phyloP scores from a whole-genome alignment of 2,797 vertebrate genomes.

The Sebastes taczanowskii region DNA sequence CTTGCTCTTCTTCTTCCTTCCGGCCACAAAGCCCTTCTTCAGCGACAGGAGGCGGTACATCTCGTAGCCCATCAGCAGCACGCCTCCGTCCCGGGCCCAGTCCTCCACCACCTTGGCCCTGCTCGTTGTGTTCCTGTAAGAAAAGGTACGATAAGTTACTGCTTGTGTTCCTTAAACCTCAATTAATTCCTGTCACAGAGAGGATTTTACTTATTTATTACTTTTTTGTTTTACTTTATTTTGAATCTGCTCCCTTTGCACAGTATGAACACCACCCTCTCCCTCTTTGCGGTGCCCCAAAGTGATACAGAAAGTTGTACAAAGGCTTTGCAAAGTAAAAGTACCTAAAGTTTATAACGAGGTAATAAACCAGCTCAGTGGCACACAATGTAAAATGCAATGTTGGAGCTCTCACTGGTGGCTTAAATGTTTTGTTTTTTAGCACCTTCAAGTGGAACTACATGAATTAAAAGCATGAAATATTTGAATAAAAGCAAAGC shows the following conservation, averaged over 20 bases:
- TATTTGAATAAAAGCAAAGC: not conserved
- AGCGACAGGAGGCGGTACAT: slow-evolving; percentile 97
- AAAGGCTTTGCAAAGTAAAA: not conserved
- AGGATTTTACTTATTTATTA: not conserved
- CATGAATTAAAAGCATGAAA: not conserved
- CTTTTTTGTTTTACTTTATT: not conserved
- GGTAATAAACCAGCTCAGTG: not conserved
- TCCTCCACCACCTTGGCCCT: slow-evolving; percentile 94
- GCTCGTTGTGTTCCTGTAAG: slow-evolving; percentile 88
- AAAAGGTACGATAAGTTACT: not conserved
- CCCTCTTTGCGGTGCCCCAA: not conserved
- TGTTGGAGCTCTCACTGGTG: not conserved
- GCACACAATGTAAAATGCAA: not conserved
- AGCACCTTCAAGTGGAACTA: not conserved
- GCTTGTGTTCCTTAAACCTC: not conserved
- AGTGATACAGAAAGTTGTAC: not conserved
- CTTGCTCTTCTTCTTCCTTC: slow-evolving; percentile 95
- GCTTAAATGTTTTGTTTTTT: not conserved
- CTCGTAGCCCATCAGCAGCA: slow-evolving; percentile 97
- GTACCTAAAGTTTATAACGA: not conserved
- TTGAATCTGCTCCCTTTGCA: not conserved
- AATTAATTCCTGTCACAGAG: not conserved
- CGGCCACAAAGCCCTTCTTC: slow-evolving; percentile 93
- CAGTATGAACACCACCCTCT: not conserved
- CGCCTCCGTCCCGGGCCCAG: slow-evolving; percentile 92